Base-by-base conservation (phyloP, 2,113 vertebrate species). In the Ciconia maguari region DNA sequence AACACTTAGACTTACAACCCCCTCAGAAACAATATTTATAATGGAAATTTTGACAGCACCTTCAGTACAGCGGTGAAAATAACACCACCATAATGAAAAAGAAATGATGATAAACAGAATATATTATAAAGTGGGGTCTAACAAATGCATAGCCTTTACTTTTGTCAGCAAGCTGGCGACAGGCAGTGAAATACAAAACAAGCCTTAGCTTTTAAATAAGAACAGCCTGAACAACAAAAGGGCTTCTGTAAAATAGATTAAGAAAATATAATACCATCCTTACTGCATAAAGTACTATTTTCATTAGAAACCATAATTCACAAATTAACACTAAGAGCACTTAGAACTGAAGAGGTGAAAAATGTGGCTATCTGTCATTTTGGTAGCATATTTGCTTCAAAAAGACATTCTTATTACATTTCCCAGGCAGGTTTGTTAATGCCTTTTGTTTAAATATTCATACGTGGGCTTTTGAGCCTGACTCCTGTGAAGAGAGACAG, bases 61-160 rank as follows among this genome's bases (percentile, higher is more conserved):
- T 86, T 95, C 96, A 94, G 71, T 91, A 93, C 64, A 80, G 66
- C 21, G 10, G 86, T 71, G 92, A 91, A 96, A 96, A 96, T 92
- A 96, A 94, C 91, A 95, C 83, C 36, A 64, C 51, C 81, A n/a
- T 95, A 97, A 97, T 97, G 90, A 95, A 97, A 97, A 97, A 96
- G 91, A 93, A 97, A 97, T 93, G 48, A 95, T 96, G 91, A 97
- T 95, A 97, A 97, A 95, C 88, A 97, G 96, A 97, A 95, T 97
- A 87, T 87, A 95, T 97, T 97, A 97, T 94, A 97, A 96, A 96
- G 83, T 75, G 90, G 81, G 74, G 91, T 94, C 94, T 97, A 95
- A 90, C 94, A 94, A 95, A 96, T 97, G 86, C 95, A 77, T 95
- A 96, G 86, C 83, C 97, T 95, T 95, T 97, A 89, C 81, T 93